These are phyloP conservation scores for Gymnorhina tibicen DNA, from an alignment of 2,113 vertebrate species.

Conservation along the genomic window DNA sequence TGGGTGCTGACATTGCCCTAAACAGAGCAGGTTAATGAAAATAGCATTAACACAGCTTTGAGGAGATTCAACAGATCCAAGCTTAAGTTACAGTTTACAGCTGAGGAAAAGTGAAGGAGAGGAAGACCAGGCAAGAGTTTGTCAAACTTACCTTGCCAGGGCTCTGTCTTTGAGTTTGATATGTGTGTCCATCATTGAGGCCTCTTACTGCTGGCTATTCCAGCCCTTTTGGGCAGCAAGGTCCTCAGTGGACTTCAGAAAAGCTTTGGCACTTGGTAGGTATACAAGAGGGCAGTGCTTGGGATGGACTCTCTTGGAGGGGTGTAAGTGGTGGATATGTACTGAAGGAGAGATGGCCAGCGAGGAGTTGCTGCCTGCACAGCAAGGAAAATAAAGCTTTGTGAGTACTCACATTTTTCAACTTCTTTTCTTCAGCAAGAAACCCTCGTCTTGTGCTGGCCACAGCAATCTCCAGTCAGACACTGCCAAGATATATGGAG, in stretches of 20 bases:
- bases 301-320: not conserved
- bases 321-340: not conserved
- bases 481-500: not conserved
- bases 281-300: not conserved
- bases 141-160: not conserved
- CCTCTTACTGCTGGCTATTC: not conserved
- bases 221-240: not conserved
- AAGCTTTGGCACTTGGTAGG: not conserved
- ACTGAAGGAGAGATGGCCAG: not conserved
- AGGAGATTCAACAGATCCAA: not conserved
- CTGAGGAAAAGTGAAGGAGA: not conserved
- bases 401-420: not conserved
- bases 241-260: not conserved
- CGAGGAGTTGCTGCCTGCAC: not conserved
- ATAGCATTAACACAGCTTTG: not conserved
- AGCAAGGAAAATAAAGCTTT: not conserved
- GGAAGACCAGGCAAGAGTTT: not conserved
- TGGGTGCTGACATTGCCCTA: not conserved
- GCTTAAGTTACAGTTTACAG: not conserved
- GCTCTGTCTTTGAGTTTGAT: not conserved
- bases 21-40: not conserved
- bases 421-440: not conserved
- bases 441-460: not conserved
- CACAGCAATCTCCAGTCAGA: not conserved
- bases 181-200: not conserved